Conservation (phyloP, 2,113 vertebrate genomes). For the Phoenicopterus ruber region DNA sequence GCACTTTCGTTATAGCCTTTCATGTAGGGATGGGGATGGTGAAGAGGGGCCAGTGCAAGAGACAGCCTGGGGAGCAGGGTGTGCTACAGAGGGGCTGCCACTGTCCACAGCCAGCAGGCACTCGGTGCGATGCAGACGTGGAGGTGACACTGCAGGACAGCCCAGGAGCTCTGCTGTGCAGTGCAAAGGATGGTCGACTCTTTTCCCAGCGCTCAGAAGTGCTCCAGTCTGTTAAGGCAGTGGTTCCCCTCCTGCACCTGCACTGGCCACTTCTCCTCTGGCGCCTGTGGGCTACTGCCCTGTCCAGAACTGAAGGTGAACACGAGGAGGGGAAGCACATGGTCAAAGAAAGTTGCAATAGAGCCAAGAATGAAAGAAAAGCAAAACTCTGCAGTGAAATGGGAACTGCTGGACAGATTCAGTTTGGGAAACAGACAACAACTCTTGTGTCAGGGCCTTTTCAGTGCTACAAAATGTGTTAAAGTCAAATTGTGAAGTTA, state of each 20-base stretch:
- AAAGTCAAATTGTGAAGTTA: neutral
- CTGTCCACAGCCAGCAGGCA: neutral
- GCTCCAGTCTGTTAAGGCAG: neutral
- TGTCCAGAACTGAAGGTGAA: neutral
- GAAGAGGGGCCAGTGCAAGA: neutral
- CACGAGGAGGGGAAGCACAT: rapidly evolving
- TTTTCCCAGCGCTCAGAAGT: neutral
- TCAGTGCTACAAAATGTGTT: neutral
- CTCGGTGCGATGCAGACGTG: neutral
- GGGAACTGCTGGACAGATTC: neutral
- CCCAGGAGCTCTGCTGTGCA: neutral
- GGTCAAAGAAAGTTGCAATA: neutral
- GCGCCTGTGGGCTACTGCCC: neutral
- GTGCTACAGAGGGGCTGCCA: neutral
- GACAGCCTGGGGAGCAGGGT: neutral
- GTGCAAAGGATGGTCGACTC: neutral
- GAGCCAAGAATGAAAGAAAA: neutral
- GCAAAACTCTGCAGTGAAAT: neutral
- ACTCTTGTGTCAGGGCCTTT: neutral
- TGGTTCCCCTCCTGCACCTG: neutral
- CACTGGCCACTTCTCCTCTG: neutral
- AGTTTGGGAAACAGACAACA: neutral
- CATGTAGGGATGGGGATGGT: rapidly evolving
- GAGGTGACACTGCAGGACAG: neutral
- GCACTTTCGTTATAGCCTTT: neutral